phyloP scores from a whole-genome alignment of 2,113 vertebrate species.

The Vulpes vulpes region DNA sequence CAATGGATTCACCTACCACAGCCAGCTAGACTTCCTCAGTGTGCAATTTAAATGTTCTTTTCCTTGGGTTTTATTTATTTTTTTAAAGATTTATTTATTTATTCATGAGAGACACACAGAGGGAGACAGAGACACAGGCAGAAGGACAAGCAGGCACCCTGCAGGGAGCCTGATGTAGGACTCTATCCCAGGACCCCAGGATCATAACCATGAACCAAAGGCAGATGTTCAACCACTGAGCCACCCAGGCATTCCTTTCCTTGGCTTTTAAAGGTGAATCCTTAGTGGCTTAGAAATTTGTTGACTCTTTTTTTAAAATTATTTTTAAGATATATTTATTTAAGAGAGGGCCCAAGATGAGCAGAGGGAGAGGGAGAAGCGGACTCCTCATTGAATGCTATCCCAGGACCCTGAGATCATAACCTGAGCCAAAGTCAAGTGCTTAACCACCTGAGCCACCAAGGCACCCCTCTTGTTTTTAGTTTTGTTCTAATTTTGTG shows the following conservation, averaged over 20 bases:
- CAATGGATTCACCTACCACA: not conserved
- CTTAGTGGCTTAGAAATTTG: not conserved
- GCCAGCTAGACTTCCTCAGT: not conserved
- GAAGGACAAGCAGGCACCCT: too few relatives aligned
- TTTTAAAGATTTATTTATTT: too few relatives aligned
- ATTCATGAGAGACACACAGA: too few relatives aligned
- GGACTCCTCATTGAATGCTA: not conserved
- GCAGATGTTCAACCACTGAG: too few relatives aligned
- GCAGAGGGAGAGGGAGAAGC: not conserved
- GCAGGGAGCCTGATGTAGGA: too few relatives aligned
- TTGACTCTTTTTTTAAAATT: not conserved
- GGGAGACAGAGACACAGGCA: too few relatives aligned
- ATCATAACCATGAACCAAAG: too few relatives aligned
- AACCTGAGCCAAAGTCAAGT: not conserved
- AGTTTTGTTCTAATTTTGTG: not conserved
- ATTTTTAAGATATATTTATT: not conserved
- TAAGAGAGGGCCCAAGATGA: not conserved
- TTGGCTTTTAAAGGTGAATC: not conserved
- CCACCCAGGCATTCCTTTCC: not conserved
- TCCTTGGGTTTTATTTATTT: not conserved
- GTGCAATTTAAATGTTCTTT: not conserved
- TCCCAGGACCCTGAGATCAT: not conserved
- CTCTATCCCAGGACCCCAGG: too few relatives aligned
- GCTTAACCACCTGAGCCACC: not conserved
- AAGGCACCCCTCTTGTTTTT: constrained; percentile 34